Conservation (phyloP, 2,113 vertebrate genomes). For the human region GRCh38 chrX:68722001-68722500, state of each 20-base stretch:
- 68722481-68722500: slow-evolving; percentile 80
- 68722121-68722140: slow-evolving; percentile 90
- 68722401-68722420: slow-evolving; percentile 39
- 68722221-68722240: neutral
- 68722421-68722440: slow-evolving; percentile 90
- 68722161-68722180: slow-evolving; percentile 73
- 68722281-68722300: neutral
- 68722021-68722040: neutral
- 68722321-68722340: neutral
- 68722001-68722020: neutral
- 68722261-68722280: neutral
- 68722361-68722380: neutral
- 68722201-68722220: neutral
- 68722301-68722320: neutral
- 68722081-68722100: slow-evolving; percentile 91
- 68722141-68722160: slow-evolving; percentile 95
- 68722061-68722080: slow-evolving; percentile 83
- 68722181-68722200: neutral
- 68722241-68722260: neutral
- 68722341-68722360: neutral
- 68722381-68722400: neutral
- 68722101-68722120: slow-evolving; percentile 91
- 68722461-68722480: slow-evolving; percentile 86
- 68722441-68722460: slow-evolving; percentile 88
- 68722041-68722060: slow-evolving; percentile 85